Conservation (phyloP, 2,888 invertebrate genomes). For the Neria commutata region DNA sequence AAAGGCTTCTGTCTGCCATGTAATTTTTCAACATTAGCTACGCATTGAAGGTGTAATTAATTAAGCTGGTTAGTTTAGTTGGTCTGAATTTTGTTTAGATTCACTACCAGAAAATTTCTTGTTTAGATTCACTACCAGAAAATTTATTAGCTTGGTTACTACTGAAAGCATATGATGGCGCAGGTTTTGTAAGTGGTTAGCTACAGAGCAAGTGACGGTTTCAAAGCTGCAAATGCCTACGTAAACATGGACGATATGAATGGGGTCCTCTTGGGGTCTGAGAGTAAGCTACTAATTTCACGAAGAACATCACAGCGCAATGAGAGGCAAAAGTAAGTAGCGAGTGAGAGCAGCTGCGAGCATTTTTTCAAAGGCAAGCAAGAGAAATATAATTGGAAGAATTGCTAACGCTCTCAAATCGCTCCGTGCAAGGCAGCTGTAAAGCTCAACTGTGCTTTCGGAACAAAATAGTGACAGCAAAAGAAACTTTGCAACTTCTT, state of each 20-base stretch:
- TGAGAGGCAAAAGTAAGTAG: too few relatives aligned
- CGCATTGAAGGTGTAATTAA: not conserved
- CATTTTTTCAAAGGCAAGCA: too few relatives aligned
- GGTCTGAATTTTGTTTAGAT: slow-evolving; percentile 10
- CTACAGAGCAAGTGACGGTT: slow-evolving; percentile 17
- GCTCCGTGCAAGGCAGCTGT: too few relatives aligned
- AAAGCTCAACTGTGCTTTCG: too few relatives aligned
- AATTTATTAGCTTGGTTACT: slow-evolving; percentile 13
- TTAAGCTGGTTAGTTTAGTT: slow-evolving; percentile 4
- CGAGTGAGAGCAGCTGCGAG: too few relatives aligned
- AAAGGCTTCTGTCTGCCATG: too few relatives aligned
- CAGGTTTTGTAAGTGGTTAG: slow-evolving; percentile 6
- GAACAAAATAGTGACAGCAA: too few relatives aligned
- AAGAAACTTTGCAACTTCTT: too few relatives aligned
- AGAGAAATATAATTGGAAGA: too few relatives aligned
- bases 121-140: slow-evolving; percentile 6
- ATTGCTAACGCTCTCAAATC: too few relatives aligned
- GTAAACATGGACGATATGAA: slow-evolving; percentile 8
- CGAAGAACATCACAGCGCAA: too few relatives aligned
- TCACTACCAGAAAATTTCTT: slow-evolving; percentile 2
- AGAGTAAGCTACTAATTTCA: not conserved
- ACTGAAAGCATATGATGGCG: slow-evolving; percentile 21
- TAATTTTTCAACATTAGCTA: too few relatives aligned
- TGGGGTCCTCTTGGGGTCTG: not conserved
- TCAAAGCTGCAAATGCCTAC: slow-evolving; percentile 20